Evolutionary conservation across 2,888 invertebrate species (phyloP).

Genomic region (Cosmorhoe ocellata): DNA sequence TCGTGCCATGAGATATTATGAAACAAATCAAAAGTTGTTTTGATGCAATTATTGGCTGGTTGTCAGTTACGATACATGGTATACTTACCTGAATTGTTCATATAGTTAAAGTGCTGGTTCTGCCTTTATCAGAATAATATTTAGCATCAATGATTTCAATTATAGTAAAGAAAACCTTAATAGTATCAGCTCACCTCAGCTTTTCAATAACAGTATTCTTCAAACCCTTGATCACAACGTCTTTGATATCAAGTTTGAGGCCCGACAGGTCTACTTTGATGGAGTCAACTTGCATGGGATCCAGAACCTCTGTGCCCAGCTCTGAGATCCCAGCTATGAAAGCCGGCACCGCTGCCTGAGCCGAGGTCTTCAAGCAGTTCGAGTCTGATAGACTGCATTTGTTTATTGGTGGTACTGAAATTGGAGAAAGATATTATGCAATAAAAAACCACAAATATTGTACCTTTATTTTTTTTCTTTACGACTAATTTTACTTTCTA

Average conservation of each 20-base stretch:
- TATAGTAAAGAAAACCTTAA: too few species aligned
- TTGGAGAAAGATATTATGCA: background rate
- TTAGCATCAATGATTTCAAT: too few species aligned
- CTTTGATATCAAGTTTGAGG: constrained; percentile 49
- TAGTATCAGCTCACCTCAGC: constrained; percentile 41
- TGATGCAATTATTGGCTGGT: too few species aligned
- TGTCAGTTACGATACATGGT: too few species aligned
- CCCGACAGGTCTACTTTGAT: constrained; percentile 60
- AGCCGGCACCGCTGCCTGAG: constrained; percentile 41
- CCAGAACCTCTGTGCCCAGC: constrained; percentile 49
- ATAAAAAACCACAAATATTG: too few species aligned
- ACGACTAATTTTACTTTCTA: too few species aligned
- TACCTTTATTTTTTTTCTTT: too few species aligned
- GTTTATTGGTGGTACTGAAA: constrained; percentile 52
- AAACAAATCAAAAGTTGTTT: too few species aligned
- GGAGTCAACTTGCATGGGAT: constrained; percentile 51
- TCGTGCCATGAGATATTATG: too few species aligned
- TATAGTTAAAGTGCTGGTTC: too few species aligned
- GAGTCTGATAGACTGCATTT: constrained; percentile 55
- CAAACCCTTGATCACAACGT: constrained; percentile 50
- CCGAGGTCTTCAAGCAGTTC: constrained; percentile 46
- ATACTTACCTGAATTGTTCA: too few species aligned
- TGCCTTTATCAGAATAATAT: too few species aligned
- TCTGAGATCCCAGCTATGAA: constrained; percentile 56
- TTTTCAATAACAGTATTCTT: constrained; percentile 48